Conservation (phyloP, 2,888 invertebrate genomes). For the Bhutanitis thaidina region DNA sequence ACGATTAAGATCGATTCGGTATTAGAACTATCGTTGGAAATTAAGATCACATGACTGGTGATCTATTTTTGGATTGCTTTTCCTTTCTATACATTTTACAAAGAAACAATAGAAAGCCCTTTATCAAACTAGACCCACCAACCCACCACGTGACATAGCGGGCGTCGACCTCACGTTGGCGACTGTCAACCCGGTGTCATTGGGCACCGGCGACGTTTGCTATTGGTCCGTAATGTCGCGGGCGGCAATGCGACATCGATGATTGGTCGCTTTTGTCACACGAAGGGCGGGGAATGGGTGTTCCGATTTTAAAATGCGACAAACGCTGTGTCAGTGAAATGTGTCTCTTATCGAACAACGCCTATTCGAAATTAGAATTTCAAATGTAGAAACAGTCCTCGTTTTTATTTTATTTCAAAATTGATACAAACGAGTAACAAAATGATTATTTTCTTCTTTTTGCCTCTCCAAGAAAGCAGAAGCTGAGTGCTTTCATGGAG, state of each 20-base stretch:
- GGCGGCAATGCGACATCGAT: slow-evolving; percentile 65
- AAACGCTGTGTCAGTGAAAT: not conserved
- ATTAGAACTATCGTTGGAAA: no score
- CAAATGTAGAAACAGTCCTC: no score
- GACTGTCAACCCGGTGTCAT: slow-evolving; percentile 73
- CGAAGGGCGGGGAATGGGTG: slow-evolving; percentile 45
- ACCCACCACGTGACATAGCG: slow-evolving; percentile 48
- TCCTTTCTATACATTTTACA: no score
- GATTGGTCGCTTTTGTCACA: slow-evolving; percentile 69
- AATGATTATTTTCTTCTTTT: no score
- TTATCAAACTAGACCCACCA: slow-evolving; percentile 8
- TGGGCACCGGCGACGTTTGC: slow-evolving; percentile 56
- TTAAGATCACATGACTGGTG: no score
- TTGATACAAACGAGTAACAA: no score
- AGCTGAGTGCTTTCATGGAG: no score
- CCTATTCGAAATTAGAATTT: not conserved
- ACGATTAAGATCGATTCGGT: no score
- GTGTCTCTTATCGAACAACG: not conserved
- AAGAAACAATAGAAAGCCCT: not conserved
- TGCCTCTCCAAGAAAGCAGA: no score
- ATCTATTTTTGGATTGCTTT: no score
- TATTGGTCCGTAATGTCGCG: slow-evolving; percentile 65
- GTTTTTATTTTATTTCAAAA: not conserved
- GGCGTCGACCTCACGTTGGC: slow-evolving; percentile 56
- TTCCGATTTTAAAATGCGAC: slow-evolving; percentile 49